Conservation (phyloP, 2,797 vertebrate genomes). For the Pitangus sulphuratus region DNA sequence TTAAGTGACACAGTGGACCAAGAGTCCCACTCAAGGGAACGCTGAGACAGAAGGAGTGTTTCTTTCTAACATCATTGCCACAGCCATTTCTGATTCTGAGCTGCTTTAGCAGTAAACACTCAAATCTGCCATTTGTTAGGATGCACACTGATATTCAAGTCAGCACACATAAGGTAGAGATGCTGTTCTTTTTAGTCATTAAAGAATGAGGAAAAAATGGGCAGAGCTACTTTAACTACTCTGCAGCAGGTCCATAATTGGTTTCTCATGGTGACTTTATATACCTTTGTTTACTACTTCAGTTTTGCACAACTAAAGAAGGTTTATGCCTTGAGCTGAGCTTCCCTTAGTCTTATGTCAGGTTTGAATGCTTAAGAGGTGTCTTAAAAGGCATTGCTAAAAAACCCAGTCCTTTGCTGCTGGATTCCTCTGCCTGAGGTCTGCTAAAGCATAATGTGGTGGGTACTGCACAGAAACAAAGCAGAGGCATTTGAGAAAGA, state of each 20-base stretch:
- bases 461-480: neutral
- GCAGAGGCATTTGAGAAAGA: neutral
- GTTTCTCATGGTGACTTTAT: neutral
- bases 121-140: neutral
- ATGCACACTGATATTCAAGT: neutral
- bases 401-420: neutral
- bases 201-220: neutral
- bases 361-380: neutral
- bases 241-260: neutral
- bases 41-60: neutral
- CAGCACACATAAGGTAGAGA: neutral
- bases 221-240: neutral
- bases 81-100: neutral
- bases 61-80: neutral
- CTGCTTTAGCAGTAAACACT: neutral
- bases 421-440: neutral
- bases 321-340: neutral
- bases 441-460: neutral
- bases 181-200: neutral
- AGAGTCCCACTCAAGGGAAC: neutral
- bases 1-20: neutral
- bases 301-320: neutral
- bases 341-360: neutral
- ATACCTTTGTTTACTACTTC: neutral
- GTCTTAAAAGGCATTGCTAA: neutral